Evolutionary conservation across 2,113 vertebrate genomes (phyloP).

Genomic region (Takifugu flavidus): DNA sequence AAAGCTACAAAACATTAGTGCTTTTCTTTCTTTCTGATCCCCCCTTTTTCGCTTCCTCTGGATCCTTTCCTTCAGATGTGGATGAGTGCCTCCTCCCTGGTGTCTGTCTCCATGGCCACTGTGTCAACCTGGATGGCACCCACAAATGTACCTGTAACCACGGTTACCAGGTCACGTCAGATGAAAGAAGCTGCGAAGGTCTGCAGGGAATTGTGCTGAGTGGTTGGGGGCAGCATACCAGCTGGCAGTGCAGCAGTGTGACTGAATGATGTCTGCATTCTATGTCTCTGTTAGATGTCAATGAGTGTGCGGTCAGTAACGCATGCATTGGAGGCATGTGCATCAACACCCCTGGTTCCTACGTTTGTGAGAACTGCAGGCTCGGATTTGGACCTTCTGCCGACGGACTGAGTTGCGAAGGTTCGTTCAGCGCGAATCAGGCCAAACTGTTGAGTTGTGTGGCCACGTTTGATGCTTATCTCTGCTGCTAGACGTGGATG

Average conservation of each 20-base stretch:
- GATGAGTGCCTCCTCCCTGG: conserved; percentile 79
- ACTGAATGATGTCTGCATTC: conserved; percentile 41
- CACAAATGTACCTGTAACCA: conserved; percentile 81
- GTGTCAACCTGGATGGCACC: conserved; percentile 84
- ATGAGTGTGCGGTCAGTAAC: conserved; percentile 77
- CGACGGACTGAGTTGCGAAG: conserved; percentile 82
- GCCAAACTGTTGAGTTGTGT: too few relatives aligned
- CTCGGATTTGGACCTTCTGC: conserved; percentile 77
- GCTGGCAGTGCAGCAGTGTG: conserved; percentile 1
- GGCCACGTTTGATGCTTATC: not conserved
- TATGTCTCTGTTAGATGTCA: conserved; percentile 75
- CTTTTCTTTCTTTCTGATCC: conserved; percentile 31
- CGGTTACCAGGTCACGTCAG: conserved; percentile 76
- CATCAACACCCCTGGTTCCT: conserved; percentile 83
- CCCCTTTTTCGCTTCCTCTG: conserved; percentile 9
- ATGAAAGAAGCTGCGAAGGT: conserved; percentile 83
- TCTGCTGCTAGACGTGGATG: conserved; percentile 79
- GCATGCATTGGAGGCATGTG: conserved; percentile 79
- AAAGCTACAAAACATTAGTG: conserved; percentile 22
- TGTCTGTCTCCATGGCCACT: conserved; percentile 78
- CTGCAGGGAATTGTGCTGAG: conserved; percentile 50
- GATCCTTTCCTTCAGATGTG: conserved; percentile 72
- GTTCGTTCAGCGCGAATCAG: conserved; percentile 50
- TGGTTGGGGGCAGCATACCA: conserved; percentile 33
- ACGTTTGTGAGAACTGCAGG: conserved; percentile 77